These are phyloP conservation scores for Tribolium madens DNA, from an alignment of 1,140 invertebrate species.

Conservation along the genomic window DNA sequence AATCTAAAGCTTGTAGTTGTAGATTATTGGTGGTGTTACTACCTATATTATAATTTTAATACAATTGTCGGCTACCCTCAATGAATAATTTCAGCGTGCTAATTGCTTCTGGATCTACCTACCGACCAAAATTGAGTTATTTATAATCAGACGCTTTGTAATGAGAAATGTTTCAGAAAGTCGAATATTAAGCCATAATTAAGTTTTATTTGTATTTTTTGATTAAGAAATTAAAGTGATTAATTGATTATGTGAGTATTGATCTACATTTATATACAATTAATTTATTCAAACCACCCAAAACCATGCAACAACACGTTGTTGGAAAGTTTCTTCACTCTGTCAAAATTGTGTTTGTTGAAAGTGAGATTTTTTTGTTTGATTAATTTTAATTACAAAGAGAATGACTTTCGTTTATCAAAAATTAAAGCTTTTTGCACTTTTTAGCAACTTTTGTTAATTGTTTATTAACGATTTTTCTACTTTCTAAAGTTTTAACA, in stretches of 20 bases:
- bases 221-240: too few species aligned
- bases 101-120: background rate
- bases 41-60: conserved; percentile 55
- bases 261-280: too few species aligned
- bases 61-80: conserved; percentile 48
- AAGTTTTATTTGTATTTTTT: too few species aligned
- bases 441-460: background rate
- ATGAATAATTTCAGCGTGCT: background rate
- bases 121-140: background rate
- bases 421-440: background rate
- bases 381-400: background rate
- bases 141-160: background rate
- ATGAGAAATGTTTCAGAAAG: background rate
- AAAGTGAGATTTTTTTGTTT: background rate
- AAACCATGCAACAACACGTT: too few species aligned
- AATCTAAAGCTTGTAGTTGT: conserved; percentile 7
- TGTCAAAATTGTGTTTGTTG: background rate
- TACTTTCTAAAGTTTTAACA: background rate
- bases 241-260: too few species aligned
- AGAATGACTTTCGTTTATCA: background rate
- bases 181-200: background rate
- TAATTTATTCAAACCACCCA: too few species aligned
- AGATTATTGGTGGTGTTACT: conserved; percentile 52
- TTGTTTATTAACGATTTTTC: background rate
- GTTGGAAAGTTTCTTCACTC: too few species aligned